A percentile compares a stretch with the other conserved stretches of the same genome.
Evolutionary conservation across 2,888 invertebrate genomes (phyloP).

Genomic region (Ligdia adustata): DNA sequence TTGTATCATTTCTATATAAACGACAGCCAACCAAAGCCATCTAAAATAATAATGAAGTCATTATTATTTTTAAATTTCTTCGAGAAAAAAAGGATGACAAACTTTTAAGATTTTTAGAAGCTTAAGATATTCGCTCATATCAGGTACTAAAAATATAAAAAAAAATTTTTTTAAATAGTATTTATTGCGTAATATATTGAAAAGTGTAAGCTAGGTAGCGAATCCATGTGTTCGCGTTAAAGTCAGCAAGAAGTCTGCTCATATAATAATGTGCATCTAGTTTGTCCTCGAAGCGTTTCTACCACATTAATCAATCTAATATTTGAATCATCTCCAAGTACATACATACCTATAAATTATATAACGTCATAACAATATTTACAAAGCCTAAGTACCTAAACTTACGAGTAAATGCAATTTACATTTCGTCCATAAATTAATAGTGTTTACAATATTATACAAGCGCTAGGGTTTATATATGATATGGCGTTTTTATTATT

Average conservation of each 20-base stretch:
- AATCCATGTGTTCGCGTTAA: neutral
- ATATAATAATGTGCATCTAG: conserved; percentile 72
- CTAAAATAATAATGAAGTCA: too few relatives aligned
- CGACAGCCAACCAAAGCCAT: too few relatives aligned
- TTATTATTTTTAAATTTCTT: too few relatives aligned
- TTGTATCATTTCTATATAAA: too few relatives aligned
- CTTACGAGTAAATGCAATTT: conserved; percentile 82
- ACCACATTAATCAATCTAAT: conserved; percentile 72
- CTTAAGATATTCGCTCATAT: too few relatives aligned
- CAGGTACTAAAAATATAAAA: too few relatives aligned
- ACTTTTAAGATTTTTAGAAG: too few relatives aligned
- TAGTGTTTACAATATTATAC: conserved; percentile 81
- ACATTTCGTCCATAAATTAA: conserved; percentile 79
- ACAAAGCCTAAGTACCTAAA: conserved; percentile 82
- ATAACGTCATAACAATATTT: conserved; percentile 84
- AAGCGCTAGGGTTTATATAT: conserved; percentile 79
- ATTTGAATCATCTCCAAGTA: conserved; percentile 67
- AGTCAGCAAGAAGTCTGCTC: conserved; percentile 34
- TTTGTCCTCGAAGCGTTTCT: conserved; percentile 60
- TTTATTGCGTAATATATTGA: neutral
- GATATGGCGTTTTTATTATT: conserved; percentile 76
- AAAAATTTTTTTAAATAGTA: too few relatives aligned
- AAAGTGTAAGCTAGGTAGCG: conserved; percentile 41
- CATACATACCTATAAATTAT: conserved; percentile 84
- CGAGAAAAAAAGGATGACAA: too few relatives aligned